Conservation (phyloP, 1,140 invertebrate genomes). For the Drosophila yakuba region DNA sequence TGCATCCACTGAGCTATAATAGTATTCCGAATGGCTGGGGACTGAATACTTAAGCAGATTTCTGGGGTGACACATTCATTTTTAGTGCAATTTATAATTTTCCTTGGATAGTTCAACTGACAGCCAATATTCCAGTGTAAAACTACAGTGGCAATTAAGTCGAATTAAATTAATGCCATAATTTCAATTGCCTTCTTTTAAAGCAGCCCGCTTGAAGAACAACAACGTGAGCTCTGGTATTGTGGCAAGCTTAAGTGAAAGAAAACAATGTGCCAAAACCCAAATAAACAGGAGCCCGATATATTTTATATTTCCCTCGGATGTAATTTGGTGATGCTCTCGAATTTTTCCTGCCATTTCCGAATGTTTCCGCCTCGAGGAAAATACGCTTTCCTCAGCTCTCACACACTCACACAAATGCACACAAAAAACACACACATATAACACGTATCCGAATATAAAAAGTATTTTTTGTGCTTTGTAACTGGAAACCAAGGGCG, state of each 20-base stretch:
- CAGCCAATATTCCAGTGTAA: slow-evolving; percentile 1
- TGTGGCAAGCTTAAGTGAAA: background rate
- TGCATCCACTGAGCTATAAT: slow-evolving; percentile 40
- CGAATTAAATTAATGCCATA: background rate
- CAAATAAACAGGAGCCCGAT: slow-evolving; percentile 20
- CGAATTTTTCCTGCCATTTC: slow-evolving; percentile 33
- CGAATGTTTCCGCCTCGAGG: slow-evolving; percentile 27
- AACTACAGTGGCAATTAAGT: background rate
- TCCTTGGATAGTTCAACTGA: background rate
- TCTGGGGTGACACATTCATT: slow-evolving; percentile 17
- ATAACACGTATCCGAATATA: slow-evolving; percentile 7
- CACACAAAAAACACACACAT: slow-evolving; percentile 5
- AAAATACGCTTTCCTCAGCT: slow-evolving; percentile 10
- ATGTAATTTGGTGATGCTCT: slow-evolving; percentile 35
- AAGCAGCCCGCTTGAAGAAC: no score
- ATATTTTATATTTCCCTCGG: slow-evolving; percentile 28
- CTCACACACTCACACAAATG: background rate
- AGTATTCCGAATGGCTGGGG: slow-evolving; percentile 15
- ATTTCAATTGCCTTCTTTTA: no score
- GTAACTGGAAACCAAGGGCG: slow-evolving; percentile 41
- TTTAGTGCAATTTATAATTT: slow-evolving; percentile 17
- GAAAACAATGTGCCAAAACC: background rate
- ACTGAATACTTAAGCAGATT: slow-evolving; percentile 19
- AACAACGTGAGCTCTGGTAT: background rate
- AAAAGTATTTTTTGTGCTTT: slow-evolving; percentile 46